phyloP scores from a whole-genome alignment of 2,888 invertebrate genomes.

The Diarsia rubi region DNA sequence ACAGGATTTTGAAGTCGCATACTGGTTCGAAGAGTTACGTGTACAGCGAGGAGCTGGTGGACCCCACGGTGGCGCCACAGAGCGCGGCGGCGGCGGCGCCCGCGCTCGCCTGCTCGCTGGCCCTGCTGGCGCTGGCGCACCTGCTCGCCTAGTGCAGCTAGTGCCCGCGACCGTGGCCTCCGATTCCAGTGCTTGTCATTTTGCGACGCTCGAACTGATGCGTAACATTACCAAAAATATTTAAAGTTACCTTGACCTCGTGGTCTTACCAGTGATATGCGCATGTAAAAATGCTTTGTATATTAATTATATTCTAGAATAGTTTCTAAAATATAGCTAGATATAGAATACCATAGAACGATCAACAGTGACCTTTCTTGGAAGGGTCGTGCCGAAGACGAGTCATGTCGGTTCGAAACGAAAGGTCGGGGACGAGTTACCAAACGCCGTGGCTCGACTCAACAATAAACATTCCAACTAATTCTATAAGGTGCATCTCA shows the following conservation, averaged over 20 bases:
- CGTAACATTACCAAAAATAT: conserved; percentile 88
- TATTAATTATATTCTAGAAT: conserved; percentile 75
- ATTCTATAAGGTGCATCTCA: conserved; percentile 75
- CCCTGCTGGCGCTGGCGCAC: conserved; percentile 80
- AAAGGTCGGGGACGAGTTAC: conserved; percentile 87
- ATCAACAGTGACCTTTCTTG: conserved; percentile 75
- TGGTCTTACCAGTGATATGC: conserved; percentile 87
- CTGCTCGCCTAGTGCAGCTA: conserved; percentile 87
- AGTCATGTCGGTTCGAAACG: conserved; percentile 73
- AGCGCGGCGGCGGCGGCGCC: conserved; percentile 77
- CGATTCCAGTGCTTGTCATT: conserved; percentile 74
- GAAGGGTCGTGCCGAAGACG: conserved; percentile 81
- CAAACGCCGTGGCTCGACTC: conserved; percentile 80
- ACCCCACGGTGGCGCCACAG: conserved; percentile 61
- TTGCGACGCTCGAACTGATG: conserved; percentile 82
- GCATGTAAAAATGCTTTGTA: conserved; percentile 86
- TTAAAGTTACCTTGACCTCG: conserved; percentile 88
- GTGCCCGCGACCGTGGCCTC: conserved; percentile 74
- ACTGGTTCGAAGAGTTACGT: conserved; percentile 92
- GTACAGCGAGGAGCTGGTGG: conserved; percentile 84
- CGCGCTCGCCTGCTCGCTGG: conserved; percentile 77
- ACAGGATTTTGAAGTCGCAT: conserved; percentile 92
- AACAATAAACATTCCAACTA: conserved; percentile 86
- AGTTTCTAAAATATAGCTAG: conserved; percentile 54
- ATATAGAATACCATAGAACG: conserved; percentile 58